Conservation (phyloP, 2,888 invertebrate genomes). For the Mallateleia sp. region DNA sequence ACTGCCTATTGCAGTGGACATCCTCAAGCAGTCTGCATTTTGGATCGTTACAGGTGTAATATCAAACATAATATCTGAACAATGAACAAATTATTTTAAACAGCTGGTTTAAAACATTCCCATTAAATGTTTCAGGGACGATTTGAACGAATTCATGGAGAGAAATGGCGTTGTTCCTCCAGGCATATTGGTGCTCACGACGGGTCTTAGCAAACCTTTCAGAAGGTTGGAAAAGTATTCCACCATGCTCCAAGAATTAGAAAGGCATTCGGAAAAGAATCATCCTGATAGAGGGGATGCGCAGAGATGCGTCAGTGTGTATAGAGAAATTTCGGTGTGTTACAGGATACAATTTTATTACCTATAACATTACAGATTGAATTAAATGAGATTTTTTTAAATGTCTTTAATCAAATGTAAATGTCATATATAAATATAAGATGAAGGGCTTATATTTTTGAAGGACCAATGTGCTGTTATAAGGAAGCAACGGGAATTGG, state of each 20-base stretch:
- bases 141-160: slow-evolving; percentile 96
- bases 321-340: slow-evolving; percentile 97
- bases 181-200: slow-evolving; percentile 97
- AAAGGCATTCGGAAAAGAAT: slow-evolving; percentile 98
- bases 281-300: slow-evolving; percentile 99
- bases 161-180: slow-evolving; percentile 95
- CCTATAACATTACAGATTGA: too few species aligned
- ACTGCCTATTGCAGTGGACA: slow-evolving; percentile 97
- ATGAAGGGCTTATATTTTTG: too few species aligned
- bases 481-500: slow-evolving; percentile 98
- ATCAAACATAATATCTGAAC: too few species aligned
- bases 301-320: slow-evolving; percentile 98
- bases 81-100: too few species aligned
- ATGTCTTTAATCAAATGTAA: too few species aligned
- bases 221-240: slow-evolving; percentile 98
- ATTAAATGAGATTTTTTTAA: too few species aligned
- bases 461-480: slow-evolving; percentile 97
- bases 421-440: too few species aligned
- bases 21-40: slow-evolving; percentile 97
- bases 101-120: too few species aligned
- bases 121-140: slow-evolving; percentile 94
- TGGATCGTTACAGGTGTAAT: slow-evolving; percentile 97
- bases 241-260: slow-evolving; percentile 97
- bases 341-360: too few species aligned
- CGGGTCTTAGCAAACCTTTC: slow-evolving; percentile 98